These are phyloP conservation scores for Meleagris gallopavo DNA, from an alignment of 2,113 vertebrate species.

Conservation along the genomic window DNA sequence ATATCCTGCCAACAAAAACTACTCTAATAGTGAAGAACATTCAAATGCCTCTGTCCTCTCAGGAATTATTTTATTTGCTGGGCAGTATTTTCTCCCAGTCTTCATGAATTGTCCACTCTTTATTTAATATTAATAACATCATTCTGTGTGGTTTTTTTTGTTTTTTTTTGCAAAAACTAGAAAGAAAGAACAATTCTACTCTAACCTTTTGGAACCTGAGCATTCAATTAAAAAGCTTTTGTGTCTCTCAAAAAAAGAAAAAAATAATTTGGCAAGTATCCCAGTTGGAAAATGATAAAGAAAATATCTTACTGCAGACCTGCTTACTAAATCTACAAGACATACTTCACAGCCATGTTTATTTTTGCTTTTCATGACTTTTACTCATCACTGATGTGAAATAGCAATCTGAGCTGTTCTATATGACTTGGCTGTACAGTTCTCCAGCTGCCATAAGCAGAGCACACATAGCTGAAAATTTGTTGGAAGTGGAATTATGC, in stretches of 20 bases:
- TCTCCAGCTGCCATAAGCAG: background rate
- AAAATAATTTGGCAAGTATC: background rate
- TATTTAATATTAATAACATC: background rate
- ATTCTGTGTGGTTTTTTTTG: background rate
- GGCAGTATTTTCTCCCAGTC: background rate
- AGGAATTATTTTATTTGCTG: slow-evolving; percentile 7
- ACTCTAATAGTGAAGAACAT: background rate
- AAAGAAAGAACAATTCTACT: background rate
- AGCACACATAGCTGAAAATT: background rate
- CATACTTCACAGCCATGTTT: background rate
- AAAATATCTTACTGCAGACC: background rate
- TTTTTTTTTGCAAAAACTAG: background rate
- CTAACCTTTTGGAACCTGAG: slow-evolving; percentile 1
- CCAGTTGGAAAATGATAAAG: slow-evolving; percentile 2
- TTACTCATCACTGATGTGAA: background rate
- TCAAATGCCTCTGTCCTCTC: background rate
- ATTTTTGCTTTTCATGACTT: background rate
- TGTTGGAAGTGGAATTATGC: background rate
- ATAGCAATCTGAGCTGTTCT: background rate
- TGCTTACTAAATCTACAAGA: background rate
- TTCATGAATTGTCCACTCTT: background rate
- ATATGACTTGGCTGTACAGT: background rate
- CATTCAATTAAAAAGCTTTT: slow-evolving; percentile 28
- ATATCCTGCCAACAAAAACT: background rate
- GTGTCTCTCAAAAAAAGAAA: background rate